Base-by-base conservation (phyloP, 2,797 vertebrate species). In the Sciurus carolinensis region DNA sequence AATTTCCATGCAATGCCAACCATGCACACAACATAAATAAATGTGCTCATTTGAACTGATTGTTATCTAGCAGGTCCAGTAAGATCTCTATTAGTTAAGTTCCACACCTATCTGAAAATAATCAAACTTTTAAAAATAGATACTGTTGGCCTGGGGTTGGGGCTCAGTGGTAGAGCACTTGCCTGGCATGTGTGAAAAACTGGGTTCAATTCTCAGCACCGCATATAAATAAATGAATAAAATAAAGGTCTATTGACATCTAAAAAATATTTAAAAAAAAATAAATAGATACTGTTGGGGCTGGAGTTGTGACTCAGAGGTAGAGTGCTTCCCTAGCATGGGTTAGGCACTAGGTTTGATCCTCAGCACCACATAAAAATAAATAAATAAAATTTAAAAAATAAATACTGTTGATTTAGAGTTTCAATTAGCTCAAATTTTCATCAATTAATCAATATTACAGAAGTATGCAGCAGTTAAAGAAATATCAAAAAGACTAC, bases 391-490 rank as follows among this genome's bases (percentile, higher is more conserved):
- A 52, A 52, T 52, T 10, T 39, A 14, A 52, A 6, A 47, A 76
- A 50, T 33, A 52, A 4, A 39, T 62, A 42, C 57, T 59, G 14
- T 47, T 59, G n/a, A 59, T 39, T 96, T 81, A 91, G 24, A 89
- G 59, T 85, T 66, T 47, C n/a, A 77, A 66, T 39, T 87, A 91
- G 94, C 88, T 90, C 66, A 59, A 87, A 81, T 90, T 73, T 44
- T 92, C 20, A 84, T 52, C 50, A 93, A 47, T 52, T 83, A 87
- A 87, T 96, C n/a, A 81, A 76, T 64, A 92, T 77, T 69, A 89
- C 30, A 50, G 33, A 82, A 81, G 30, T 54, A 7, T 12, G 87
- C 7, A 84, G 5, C 20, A 89, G 44, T 76, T 89, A 95, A 69
- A 72, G 26, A 50, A 96, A 86, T 93, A 91, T 52, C 10, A 30